phyloP scores from a whole-genome alignment of 2,888 invertebrate species.

The Pammene fasciana region DNA sequence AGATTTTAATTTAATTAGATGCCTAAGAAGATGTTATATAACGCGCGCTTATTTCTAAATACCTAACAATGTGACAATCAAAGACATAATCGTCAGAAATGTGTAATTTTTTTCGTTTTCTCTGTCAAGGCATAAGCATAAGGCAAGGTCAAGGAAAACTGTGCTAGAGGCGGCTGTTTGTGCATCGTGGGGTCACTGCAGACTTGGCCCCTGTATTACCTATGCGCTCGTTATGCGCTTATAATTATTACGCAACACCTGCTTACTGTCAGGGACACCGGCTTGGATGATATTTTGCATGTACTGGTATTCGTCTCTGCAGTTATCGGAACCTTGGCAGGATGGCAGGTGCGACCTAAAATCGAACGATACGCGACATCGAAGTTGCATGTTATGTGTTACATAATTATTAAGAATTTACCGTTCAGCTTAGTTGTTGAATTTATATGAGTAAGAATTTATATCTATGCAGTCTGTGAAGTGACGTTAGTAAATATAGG shows the following conservation, averaged over 20 bases:
- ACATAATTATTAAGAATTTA: constrained; percentile 1
- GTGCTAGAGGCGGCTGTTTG: constrained; percentile 7
- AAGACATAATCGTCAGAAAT: background rate
- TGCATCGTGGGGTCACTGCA: constrained; percentile 40
- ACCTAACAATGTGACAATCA: background rate
- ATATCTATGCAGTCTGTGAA: no score
- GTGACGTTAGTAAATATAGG: no score
- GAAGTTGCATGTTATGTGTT: constrained; percentile 10
- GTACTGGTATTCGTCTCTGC: constrained; percentile 48
- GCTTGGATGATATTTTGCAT: constrained; percentile 46
- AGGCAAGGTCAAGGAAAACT: constrained; percentile 30
- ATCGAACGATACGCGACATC: constrained; percentile 5
- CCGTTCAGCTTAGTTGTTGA: no score
- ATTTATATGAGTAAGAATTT: no score
- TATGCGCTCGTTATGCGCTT: constrained; percentile 38
- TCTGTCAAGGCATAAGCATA: constrained; percentile 23
- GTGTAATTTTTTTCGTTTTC: background rate
- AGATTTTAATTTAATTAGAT: constrained; percentile 21
- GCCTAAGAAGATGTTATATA: background rate
- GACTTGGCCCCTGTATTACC: constrained; percentile 37
- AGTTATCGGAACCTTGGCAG: constrained; percentile 37
- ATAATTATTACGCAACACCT: constrained; percentile 52
- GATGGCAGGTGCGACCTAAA: constrained; percentile 37
- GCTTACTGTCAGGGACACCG: constrained; percentile 59
- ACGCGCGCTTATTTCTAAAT: constrained; percentile 12